Percentiles rank a stretch among this genome's conserved stretches.
Evolutionary conservation across 2,888 invertebrate genomes (phyloP).

Genomic region (Acleris holmiana): DNA sequence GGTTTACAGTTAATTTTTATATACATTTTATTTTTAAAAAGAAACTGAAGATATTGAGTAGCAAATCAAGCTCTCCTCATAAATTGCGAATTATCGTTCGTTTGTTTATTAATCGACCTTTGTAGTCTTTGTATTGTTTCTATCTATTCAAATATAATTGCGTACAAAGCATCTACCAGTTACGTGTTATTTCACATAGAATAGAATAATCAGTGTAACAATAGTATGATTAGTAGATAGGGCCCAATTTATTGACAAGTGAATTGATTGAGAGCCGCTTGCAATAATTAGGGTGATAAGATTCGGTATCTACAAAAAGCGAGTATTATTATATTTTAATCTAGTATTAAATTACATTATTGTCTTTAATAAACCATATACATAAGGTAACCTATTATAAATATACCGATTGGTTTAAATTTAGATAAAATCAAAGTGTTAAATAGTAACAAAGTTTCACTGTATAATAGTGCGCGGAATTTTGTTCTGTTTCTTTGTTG

Average conservation of each 20-base stretch:
- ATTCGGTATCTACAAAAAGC: conserved; percentile 21
- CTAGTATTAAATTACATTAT: conserved; percentile 14
- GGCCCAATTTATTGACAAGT: conserved; percentile 24
- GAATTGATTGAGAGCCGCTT: conserved; percentile 34
- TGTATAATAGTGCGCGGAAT: background rate
- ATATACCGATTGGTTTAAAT: background rate
- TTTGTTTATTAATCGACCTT: conserved; percentile 37
- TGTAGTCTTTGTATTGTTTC: conserved; percentile 44
- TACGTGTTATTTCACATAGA: conserved; percentile 1
- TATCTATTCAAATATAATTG: conserved; percentile 20
- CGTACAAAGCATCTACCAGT: background rate
- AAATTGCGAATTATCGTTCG: conserved; percentile 1
- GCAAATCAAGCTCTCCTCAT: background rate
- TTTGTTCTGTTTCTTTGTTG: background rate
- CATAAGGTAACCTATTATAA: background rate
- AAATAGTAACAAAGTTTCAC: background rate
- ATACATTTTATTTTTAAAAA: too few relatives aligned
- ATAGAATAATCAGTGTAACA: conserved; percentile 13
- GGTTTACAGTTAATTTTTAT: background rate
- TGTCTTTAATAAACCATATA: background rate
- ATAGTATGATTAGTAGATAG: conserved; percentile 29
- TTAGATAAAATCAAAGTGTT: background rate
- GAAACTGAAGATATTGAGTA: background rate
- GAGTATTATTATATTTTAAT: background rate
- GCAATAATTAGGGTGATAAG: conserved; percentile 23